phyloP scores from a whole-genome alignment of 2,797 vertebrate species.

The Diglossa cyanea region DNA sequence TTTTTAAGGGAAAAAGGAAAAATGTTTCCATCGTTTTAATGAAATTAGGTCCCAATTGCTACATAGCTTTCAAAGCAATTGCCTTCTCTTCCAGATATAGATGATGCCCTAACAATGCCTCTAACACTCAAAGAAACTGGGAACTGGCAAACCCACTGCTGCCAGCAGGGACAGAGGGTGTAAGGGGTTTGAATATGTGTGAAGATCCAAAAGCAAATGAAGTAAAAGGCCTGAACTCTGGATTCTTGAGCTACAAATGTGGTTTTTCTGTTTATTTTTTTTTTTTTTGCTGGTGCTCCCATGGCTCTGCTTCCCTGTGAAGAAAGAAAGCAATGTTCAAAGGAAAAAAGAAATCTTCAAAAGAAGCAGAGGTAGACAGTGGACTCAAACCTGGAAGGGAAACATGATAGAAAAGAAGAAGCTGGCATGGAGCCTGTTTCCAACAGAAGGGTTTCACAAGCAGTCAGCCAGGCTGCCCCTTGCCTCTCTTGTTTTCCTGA shows the following conservation, averaged over 20 bases:
- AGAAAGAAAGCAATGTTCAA: slow-evolving; percentile 36
- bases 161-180: not conserved
- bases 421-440: slow-evolving; percentile 27
- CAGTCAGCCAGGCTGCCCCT: slow-evolving; percentile 29
- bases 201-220: not conserved
- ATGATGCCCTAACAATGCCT: slow-evolving; percentile 4
- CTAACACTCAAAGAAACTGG: not conserved
- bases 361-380: slow-evolving; percentile 39
- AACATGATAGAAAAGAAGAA: slow-evolving; percentile 27
- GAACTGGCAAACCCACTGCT: not conserved
- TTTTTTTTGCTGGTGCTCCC: not conserved
- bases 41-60: slow-evolving; percentile 3
- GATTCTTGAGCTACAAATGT: not conserved
- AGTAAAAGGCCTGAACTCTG: not conserved
- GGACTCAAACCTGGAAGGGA: slow-evolving; percentile 39
- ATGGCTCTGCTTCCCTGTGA: not conserved
- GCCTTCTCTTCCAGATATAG: not conserved
- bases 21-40: not conserved
- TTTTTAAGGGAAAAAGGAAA: not conserved
- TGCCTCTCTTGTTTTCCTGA: slow-evolving; percentile 42
- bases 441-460: slow-evolving; percentile 42
- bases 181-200: not conserved
- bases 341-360: slow-evolving; percentile 6
- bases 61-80: slow-evolving; percentile 1
- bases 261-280: not conserved